Base-by-base conservation (phyloP, 2,113 vertebrate genomes). In the Crotalus tigris region DNA sequence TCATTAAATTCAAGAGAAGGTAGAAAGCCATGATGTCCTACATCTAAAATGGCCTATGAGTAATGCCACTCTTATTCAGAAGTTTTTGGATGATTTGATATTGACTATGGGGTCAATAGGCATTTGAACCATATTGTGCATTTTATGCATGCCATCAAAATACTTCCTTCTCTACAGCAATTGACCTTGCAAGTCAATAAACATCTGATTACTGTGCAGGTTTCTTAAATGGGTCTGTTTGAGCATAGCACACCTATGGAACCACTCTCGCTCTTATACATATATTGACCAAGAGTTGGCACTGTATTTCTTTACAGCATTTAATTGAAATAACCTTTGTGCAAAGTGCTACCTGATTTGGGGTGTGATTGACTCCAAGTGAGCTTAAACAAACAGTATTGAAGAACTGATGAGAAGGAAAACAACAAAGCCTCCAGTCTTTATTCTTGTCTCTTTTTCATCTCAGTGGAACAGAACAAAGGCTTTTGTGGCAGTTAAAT, bases 381-480 rank as follows among this genome's bases (percentile, higher is more conserved):
- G 94, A 54, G 81, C 3, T 85, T 0, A 0, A 91, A 85, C 87
- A 89, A 94, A 91, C 13, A 44, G 13, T 19, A 0, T 0, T 59
- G 49, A 92, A 54, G 58, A 9, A 87, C 93, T 89, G 54, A 95
- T 92, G 9, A 93, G 39, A 49, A 54, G 26, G 17, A n/a, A 64
- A 64, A 64, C 54, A 33, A 94, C 1, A 92, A 94, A 88, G 26
- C 93, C 94, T 44, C 2, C 15, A 93, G 75, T 58, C 26, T 89
- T 95, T 6, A 59, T 86, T 94, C 29, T 29, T 93, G 53, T 64
- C 46, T 93, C 53, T n/a, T 96, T 94, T 96, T 96, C 90, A 94
- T 94, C 90, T 95, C 7, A 88, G 95, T 26, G 85, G 94, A 91
- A 1, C 39, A 94, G 90, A 96, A 95, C 44, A 96, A 95, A 96